Base-by-base conservation (phyloP, 2,797 vertebrate species). In the Pseudochirops cupreus region DNA sequence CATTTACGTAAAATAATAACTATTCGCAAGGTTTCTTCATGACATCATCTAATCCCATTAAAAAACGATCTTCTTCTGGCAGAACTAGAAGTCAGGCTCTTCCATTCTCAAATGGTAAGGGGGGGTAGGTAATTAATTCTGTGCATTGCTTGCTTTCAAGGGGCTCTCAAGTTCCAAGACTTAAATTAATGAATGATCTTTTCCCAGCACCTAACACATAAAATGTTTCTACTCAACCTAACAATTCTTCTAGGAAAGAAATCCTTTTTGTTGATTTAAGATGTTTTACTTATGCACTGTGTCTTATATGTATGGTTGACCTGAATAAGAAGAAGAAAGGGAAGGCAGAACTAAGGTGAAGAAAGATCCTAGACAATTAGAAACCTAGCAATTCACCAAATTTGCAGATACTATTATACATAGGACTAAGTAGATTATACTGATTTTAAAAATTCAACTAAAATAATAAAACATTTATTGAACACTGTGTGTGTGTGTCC, bases 131-230 rank as follows among this genome's bases (percentile, higher is more conserved):
- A 87, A 96, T 95, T 93, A 96, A 93, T 91, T 97, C 96, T 82
- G 52, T 93, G 92, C 94, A 87, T 95, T 93, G 93, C 39, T 95
- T 95, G 96, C 89, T 95, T 95, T 93, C 74, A 94, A 96, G 93
- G 46, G 9, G 31, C 54, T 57, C 92, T 95, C 82, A 59, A 33
- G 74, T 91, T n/a, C 67, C 29, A 39, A 92, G 90, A 18, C 93
- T 95, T 96, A 94, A 93, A 96, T 96, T 91, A 95, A 94, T 92
- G 92, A 96, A 90, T 90, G 96, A 74, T 50, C 56, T 95, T 95
- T 92, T 92, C 57, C 21, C 16, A 90, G 33, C 10, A 92, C 90
- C 11, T 54, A 57, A 91, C 16, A 53, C 95, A 91, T 95, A 57
- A 96, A 94, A 96, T 97, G 93, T 97, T 97, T 92, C 95, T 12